Base-by-base conservation (phyloP, 2,888 invertebrate species). In the Drosophila dives region DNA sequence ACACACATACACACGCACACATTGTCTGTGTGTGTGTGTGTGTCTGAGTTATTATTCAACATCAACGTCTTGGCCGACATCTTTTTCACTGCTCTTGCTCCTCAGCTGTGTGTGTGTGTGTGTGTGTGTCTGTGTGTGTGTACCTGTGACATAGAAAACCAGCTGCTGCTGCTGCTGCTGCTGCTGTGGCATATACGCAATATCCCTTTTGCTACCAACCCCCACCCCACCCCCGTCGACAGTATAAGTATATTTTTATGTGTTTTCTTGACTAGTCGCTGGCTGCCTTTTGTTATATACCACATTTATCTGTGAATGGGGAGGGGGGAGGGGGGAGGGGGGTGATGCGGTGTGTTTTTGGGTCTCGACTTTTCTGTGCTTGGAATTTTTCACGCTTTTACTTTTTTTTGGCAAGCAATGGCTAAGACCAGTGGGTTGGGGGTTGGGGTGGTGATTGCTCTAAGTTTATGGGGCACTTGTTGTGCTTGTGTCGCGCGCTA, bases 381-480 rank as follows among this genome's bases (percentile, higher is more conserved):
- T 69, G 64, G 73, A 64, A 77, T 75, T 81, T 88, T 80, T 83
- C 78, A 81, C 72, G 80, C 73, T 74, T 73, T 77, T 61, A 56
- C 77, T 66, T 23, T 66, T 66, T 76, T 75, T 72, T 64, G 65
- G 61, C 50, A 51, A 64, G 34, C 49, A 15, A 26, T 38, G 34
- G 23, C 33, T 11, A 26, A 29, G 50, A 17, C 29, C 23, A 10
- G 3, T 12, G 3, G 0, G 0, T 0, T 17, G n/a, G n/a, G 38
- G 7, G 26, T 32, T 2, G 26, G 15, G 17, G 3, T 7, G 17
- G 32, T 11, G 33, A 38, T 5, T 29, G 12, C 15, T 15, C 3
- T 15, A 58, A 64, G 63, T 81, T 91, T 89, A 91, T 91, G 85
- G 87, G 84, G 89, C 92, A 92, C 92, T 92, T 92, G 91, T 92